Conservation (phyloP, 1,140 invertebrate genomes). For the Drosophila nebulosa region DNA sequence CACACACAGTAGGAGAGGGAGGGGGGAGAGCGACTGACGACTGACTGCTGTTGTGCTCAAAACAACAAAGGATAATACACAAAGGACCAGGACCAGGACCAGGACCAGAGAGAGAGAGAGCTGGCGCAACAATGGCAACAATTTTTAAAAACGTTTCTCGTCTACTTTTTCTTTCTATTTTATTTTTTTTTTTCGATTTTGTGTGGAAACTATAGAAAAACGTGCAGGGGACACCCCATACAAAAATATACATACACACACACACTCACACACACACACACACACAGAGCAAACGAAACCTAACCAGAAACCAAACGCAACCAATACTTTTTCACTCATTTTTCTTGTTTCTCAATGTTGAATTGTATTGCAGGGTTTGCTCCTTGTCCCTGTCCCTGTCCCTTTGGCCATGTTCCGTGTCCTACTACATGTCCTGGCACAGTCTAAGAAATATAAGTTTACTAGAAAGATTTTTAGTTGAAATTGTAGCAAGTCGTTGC, state of each 20-base stretch:
- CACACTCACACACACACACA: too few species aligned
- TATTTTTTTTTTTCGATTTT: slow-evolving; percentile 26
- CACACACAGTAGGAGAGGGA: slow-evolving; percentile 1
- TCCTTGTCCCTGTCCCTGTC: neutral
- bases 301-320: slow-evolving; percentile 34
- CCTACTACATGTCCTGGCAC: slow-evolving; percentile 11
- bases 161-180: slow-evolving; percentile 7
- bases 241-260: neutral
- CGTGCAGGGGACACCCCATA: slow-evolving; percentile 29
- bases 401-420: too few species aligned
- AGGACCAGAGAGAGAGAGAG: too few species aligned
- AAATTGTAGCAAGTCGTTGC: neutral
- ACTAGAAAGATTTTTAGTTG: neutral
- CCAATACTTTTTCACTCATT: slow-evolving; percentile 21
- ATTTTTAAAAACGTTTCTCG: slow-evolving; percentile 65
- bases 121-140: slow-evolving; percentile 75
- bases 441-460: slow-evolving; percentile 26
- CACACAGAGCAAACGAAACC: neutral
- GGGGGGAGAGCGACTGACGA: slow-evolving; percentile 26
- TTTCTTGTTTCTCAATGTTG: neutral
- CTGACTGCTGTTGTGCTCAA: slow-evolving; percentile 45
- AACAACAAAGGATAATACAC: slow-evolving; percentile 74
- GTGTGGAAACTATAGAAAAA: slow-evolving; percentile 69
- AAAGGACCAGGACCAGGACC: too few species aligned
- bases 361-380: neutral